These are phyloP conservation scores for Esperia sulphurella DNA, from an alignment of 2,888 invertebrate genomes.

Conservation along the genomic window DNA sequence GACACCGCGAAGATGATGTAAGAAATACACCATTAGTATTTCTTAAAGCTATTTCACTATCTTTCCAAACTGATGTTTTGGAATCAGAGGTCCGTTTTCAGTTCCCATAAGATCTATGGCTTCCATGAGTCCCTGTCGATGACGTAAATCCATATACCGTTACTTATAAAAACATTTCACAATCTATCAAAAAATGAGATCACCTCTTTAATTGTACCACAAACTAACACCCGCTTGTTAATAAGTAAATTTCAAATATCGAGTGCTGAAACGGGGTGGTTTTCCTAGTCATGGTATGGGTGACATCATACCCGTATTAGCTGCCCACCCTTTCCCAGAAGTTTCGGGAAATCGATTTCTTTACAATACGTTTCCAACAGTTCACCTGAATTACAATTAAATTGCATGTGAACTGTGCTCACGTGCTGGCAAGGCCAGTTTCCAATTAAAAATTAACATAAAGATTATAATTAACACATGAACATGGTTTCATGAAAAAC, in stretches of 20 bases:
- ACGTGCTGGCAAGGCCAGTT: constrained; percentile 11
- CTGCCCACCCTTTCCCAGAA: constrained; percentile 16
- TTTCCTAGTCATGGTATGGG: constrained; percentile 14
- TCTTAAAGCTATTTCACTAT: too few species aligned
- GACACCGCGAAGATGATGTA: too few species aligned
- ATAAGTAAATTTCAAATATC: background rate
- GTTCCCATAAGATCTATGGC: too few species aligned
- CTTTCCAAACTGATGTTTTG: too few species aligned
- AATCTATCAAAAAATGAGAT: background rate
- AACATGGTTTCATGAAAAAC: background rate
- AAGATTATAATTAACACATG: background rate
- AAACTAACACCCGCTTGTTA: background rate
- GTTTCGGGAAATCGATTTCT: constrained; percentile 6
- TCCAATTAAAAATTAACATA: constrained; percentile 6
- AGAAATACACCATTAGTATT: too few species aligned
- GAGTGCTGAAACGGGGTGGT: constrained; percentile 6
- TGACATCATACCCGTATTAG: constrained; percentile 15
- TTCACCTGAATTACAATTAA: constrained; percentile 9
- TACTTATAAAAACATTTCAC: background rate
- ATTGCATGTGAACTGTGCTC: background rate
- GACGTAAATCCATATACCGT: background rate
- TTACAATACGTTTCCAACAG: constrained; percentile 13
- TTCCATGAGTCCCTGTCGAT: too few species aligned
- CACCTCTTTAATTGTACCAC: constrained; percentile 1
- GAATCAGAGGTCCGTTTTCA: too few species aligned